Evolutionary conservation across 2,888 invertebrate species (phyloP).

Genomic region (Aethes cnicana): DNA sequence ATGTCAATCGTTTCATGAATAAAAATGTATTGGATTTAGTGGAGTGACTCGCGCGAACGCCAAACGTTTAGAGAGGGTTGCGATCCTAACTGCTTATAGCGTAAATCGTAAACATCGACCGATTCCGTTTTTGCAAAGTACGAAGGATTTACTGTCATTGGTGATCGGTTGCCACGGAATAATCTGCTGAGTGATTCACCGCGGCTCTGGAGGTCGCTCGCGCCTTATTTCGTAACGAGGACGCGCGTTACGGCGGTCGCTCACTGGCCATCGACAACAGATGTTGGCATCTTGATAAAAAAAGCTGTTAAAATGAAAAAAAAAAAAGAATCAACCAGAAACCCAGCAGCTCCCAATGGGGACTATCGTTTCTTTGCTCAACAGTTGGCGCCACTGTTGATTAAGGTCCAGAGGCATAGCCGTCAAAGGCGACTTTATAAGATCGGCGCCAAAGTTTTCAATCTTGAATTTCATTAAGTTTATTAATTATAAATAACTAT

Average conservation of each 20-base stretch:
- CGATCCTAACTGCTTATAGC: constrained; percentile 61
- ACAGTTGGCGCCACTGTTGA: too few species aligned
- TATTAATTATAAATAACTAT: too few species aligned
- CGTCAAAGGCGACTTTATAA: too few species aligned
- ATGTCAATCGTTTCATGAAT: constrained; percentile 83
- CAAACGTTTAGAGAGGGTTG: constrained; percentile 58
- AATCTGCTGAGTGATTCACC: constrained; percentile 9
- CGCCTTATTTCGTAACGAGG: constrained; percentile 4
- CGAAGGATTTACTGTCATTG: constrained; percentile 18
- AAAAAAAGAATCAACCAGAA: neutral
- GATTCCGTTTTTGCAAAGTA: constrained; percentile 27
- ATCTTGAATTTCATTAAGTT: too few species aligned
- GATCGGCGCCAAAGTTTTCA: too few species aligned
- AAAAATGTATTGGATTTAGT: constrained; percentile 83
- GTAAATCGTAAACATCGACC: constrained; percentile 64
- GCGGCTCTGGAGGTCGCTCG: constrained; percentile 3
- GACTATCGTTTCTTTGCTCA: too few species aligned
- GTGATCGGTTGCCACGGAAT: constrained; percentile 16
- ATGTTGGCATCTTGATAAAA: neutral
- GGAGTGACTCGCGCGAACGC: constrained; percentile 72
- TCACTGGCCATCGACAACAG: neutral
- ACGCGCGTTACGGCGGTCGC: constrained; percentile 1
- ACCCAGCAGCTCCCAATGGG: too few species aligned
- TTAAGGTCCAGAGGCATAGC: too few species aligned
- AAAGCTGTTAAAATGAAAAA: neutral